Base-by-base conservation (phyloP, 2,113 vertebrate genomes). In the Marcusenius ussheri region DNA sequence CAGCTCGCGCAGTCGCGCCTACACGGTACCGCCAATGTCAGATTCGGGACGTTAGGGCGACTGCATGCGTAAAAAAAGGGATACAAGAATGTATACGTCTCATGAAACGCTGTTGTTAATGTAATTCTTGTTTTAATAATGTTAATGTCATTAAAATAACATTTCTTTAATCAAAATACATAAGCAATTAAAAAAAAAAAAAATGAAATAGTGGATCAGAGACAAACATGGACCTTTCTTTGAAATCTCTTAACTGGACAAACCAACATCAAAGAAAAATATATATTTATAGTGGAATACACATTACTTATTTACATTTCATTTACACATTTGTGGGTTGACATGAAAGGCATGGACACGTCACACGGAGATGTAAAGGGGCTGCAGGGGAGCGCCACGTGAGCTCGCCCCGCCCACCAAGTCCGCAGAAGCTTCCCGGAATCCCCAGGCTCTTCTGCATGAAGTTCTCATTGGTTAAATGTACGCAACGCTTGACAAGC, bases 81-180 rank as follows among this genome's bases (percentile, higher is more conserved):
- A 10, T 24, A 45, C 24, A 84, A 47, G 15, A 84, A 45, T 47
- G 45, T 9, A 47, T 24, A 47, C 24, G 45, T n/a, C 35, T 9
- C n/a, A 84, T n/a, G 19, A 84, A 84, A 66, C 56, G 4, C 39
- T 39, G 53, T 62, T 42, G 77, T 83, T 27, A 66, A 45, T 46
- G 35, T 66, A 24, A 45, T 88, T 62, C 58, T 88, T 5, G 15
- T 87, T 56, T 87, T 87, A 87, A 87, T 87, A 87, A 62, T 88
- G 51, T 88, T 58, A 88, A 88, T 88, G 87, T 62, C 31, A 45
- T 62, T 87, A 87, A 87, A 87, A 87, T 62, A 66, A 88, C 42
- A 88, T 88, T 88, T 88, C 21, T 62, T 88, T 66, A 88, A 53
- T 66, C 35, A 66, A 88, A 58, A 66, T 88, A 88, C 87, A 88